phyloP scores from a whole-genome alignment of 2,888 invertebrate species.

The Eristalis tenax region DNA sequence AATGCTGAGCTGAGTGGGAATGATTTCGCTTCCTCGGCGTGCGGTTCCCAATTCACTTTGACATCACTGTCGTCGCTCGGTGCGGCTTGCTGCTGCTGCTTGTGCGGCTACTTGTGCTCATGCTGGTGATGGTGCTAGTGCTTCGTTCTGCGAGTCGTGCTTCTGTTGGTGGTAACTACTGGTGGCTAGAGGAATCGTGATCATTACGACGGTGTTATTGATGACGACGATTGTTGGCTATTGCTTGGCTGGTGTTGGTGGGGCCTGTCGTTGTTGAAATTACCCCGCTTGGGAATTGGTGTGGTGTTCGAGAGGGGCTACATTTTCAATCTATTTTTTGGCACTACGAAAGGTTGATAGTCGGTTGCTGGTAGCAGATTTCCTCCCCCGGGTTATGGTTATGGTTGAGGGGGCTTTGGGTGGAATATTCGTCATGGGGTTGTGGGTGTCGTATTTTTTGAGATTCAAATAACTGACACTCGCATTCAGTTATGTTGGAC shows the following conservation, averaged over 20 bases:
- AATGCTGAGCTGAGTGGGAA: constrained; percentile 52
- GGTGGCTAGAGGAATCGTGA: constrained; percentile 40
- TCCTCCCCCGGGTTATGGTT: neutral
- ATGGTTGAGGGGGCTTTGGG: neutral
- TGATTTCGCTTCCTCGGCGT: constrained; percentile 59
- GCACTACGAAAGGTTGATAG: constrained; percentile 47
- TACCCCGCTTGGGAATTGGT: constrained; percentile 28
- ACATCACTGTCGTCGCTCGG: constrained; percentile 18
- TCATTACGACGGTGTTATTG: constrained; percentile 48
- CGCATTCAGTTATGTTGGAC: neutral
- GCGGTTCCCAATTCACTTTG: constrained; percentile 41
- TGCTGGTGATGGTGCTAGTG: constrained; percentile 5
- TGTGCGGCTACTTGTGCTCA: constrained; percentile 18
- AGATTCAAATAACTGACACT: constrained; percentile 16
- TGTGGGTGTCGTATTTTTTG: constrained; percentile 10
- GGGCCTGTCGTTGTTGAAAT: constrained; percentile 39
- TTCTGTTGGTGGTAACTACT: constrained; percentile 17
- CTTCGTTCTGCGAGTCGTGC: neutral
- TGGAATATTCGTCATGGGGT: constrained; percentile 37
- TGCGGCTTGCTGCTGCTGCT: constrained; percentile 20
- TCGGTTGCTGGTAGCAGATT: constrained; percentile 1
- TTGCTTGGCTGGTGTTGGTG: constrained; percentile 9
- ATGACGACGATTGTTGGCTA: constrained; percentile 37
- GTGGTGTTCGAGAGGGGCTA: constrained; percentile 5
- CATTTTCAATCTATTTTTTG: neutral